A percentile compares a stretch with the other conserved stretches of the same genome.
Evolutionary conservation across 1,140 invertebrate genomes (phyloP).

Genomic region (Leptopilina boulardi): DNA sequence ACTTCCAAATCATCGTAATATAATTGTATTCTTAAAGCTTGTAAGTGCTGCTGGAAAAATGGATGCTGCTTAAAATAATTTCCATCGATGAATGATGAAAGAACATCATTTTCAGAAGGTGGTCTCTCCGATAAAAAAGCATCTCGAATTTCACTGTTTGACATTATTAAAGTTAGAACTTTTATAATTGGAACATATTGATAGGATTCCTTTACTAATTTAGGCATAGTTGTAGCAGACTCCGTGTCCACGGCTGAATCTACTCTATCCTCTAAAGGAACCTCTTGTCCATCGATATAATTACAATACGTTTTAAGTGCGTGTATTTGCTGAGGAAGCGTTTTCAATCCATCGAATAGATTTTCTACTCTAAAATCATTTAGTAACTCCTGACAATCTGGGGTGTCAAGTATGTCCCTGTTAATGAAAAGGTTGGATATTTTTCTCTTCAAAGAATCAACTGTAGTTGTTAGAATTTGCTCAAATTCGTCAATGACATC

Average conservation of each 20-base stretch:
- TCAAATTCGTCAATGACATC: constrained; percentile 26
- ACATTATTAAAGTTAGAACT: constrained; percentile 16
- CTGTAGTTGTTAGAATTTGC: background rate
- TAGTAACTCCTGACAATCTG: background rate
- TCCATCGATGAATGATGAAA: constrained; percentile 34
- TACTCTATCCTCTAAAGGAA: constrained; percentile 26
- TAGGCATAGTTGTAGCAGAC: background rate
- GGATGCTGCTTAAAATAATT: constrained; percentile 18
- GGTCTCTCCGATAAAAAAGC: constrained; percentile 9
- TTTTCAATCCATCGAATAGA: constrained; percentile 33
- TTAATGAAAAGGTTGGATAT: background rate
- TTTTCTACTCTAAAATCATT: constrained; percentile 9
- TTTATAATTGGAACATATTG: constrained; percentile 36
- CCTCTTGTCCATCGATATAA: constrained; percentile 20
- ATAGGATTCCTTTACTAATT: constrained; percentile 19
- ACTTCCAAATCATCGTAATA: constrained; percentile 43
- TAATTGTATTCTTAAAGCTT: constrained; percentile 34
- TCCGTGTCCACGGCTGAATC: constrained; percentile 4
- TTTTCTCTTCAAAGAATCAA: background rate
- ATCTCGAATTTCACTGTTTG: constrained; percentile 14
- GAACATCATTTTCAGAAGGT: background rate
- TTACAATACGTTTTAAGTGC: background rate
- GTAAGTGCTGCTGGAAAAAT: constrained; percentile 6
- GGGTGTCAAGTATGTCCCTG: background rate
- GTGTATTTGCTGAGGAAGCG: background rate